Evolutionary conservation across 37 sponge, comb jelly and placozoan genomes (phyloP), one percentile per base, ranked within the genome.

Genomic region (Ephydatia muelleri): DNA sequence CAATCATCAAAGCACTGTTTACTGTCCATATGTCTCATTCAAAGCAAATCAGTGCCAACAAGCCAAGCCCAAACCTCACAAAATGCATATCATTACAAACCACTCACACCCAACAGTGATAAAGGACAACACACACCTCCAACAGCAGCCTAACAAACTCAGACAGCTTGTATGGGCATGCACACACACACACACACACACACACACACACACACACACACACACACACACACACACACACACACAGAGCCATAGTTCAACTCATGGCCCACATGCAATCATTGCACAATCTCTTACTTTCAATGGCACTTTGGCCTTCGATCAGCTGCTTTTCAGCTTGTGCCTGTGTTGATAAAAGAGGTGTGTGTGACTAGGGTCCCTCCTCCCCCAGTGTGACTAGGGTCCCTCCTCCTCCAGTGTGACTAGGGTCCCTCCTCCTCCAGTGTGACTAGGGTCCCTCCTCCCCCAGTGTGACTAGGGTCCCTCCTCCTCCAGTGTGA

Each of bases 281-380:
- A 16, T 14, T 57, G 8, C n/a, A n/a, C n/a, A 43, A 19, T 4
- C 57, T n/a, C 93, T 78, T 49, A 93, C 94, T 27, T 47, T 93
- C 96, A 76, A 96, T 96, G 27, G 87, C 96, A 91, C 94, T 93
- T 75, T 93, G 87, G 31, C 96, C 94, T 49, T 96, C 96, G 76
- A 96, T 96, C 68, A 96, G 87, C 57, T 93, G 81, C 81, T 80
- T 91, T 80, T 96, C 94, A 38, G 96, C 94, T 47, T 88, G 86
- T 23, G 96, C 96, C 82, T 92, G 85, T 3, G 19, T 1, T 19
- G 0, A 57, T 14, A 11, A 14, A 13, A 11, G 19, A 57, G 19
- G 0, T 57, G 16, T 16, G 6, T 43, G 47, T 8, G 8, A 11
- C 4, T 8, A 43, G 8, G 8, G 47, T 43, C 47, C n/a, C n/a